phyloP scores from a whole-genome alignment of 53 echinoderm and acorn worm genomes.

The Crossaster papposus region DNA sequence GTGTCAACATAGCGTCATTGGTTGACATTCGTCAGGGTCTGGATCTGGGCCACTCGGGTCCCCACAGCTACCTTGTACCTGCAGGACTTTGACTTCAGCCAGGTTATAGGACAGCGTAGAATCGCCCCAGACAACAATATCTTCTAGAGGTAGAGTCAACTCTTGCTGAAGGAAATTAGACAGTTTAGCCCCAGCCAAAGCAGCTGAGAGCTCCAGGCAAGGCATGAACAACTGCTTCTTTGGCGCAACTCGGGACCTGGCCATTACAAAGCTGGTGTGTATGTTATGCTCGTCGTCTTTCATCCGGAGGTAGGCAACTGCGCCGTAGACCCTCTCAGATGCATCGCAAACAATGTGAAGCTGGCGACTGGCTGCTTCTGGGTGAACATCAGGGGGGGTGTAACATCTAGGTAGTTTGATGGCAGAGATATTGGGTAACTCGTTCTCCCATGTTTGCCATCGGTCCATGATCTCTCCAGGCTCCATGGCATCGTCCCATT shows the following conservation, averaged over 20 bases:
- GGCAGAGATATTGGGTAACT: conserved; percentile 28
- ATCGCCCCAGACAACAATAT: conserved; percentile 2
- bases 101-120: conserved; percentile 31
- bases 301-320: background rate
- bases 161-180: background rate
- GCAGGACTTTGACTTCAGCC: conserved; percentile 36
- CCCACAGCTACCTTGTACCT: conserved; percentile 30
- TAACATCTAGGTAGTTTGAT: conserved; percentile 39
- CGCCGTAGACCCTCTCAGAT: background rate
- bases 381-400: background rate
- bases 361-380: background rate
- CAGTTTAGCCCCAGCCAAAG: background rate
- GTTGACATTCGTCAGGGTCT: conserved; percentile 7
- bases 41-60: background rate
- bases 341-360: background rate
- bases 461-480: background rate
- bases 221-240: no score
- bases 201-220: background rate
- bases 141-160: background rate
- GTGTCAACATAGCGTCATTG: conserved; percentile 47
- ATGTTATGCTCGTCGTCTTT: background rate
- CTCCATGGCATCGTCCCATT: conserved; percentile 35
- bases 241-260: no score
- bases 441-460: conserved; percentile 45
- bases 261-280: no score